Conservation (phyloP, 2,113 vertebrate genomes). For the Triplophysa siluroides region DNA sequence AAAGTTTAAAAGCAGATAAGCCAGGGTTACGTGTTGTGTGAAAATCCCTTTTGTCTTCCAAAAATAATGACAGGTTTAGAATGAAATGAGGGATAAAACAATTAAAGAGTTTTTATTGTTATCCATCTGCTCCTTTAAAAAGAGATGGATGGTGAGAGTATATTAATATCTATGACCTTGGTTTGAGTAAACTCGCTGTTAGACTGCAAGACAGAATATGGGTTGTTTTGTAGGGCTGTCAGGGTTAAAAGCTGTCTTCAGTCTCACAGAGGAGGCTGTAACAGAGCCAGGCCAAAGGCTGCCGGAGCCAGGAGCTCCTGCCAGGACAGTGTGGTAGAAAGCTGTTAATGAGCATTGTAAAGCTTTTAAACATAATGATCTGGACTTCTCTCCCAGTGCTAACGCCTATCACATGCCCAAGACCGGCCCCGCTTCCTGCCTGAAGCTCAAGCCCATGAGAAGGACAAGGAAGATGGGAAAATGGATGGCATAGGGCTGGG, state of each 20-base stretch:
- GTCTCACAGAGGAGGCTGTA: slow-evolving; percentile 52
- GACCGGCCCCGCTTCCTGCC: slow-evolving; percentile 46
- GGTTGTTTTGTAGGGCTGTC: slow-evolving; percentile 34
- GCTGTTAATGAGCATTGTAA: slow-evolving; percentile 83
- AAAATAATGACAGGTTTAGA: no score
- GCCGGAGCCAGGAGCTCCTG: slow-evolving; percentile 60
- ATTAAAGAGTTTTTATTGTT: no score
- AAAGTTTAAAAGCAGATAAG: no score
- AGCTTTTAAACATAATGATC: slow-evolving; percentile 77
- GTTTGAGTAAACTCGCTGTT: not conserved
- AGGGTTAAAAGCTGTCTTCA: slow-evolving; percentile 44
- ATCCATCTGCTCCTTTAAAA: not conserved
- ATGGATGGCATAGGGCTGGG: slow-evolving; percentile 3
- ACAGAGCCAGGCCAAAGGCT: slow-evolving; percentile 63
- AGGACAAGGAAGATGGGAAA: slow-evolving; percentile 34
- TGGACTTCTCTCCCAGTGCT: slow-evolving; percentile 73
- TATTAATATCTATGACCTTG: slow-evolving; percentile 8
- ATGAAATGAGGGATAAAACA: no score
- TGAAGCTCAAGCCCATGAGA: slow-evolving; percentile 46
- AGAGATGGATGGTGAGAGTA: not conserved
- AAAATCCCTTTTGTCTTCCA: no score
- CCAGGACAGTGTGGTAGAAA: slow-evolving; percentile 74
- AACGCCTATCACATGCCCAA: slow-evolving; percentile 69
- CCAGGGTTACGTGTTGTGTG: no score
- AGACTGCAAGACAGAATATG: not conserved